phyloP scores from a whole-genome alignment of 2,888 invertebrate genomes.

The Timema podura region DNA sequence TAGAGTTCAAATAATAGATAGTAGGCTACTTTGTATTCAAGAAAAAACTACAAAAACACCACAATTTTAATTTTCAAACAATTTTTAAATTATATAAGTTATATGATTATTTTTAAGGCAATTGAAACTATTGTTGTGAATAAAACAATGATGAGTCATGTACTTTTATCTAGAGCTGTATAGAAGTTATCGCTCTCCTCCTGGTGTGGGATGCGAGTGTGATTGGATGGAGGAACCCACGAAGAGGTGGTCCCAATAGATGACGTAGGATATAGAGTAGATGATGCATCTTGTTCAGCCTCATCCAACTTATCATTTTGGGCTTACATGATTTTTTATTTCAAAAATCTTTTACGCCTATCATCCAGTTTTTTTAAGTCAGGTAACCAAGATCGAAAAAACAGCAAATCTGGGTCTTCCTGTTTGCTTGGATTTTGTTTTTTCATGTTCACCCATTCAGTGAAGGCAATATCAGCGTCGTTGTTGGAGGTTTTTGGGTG shows the following conservation, averaged over 20 bases:
- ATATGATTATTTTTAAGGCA: too few relatives aligned
- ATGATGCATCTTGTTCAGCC: neutral
- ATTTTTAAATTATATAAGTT: too few relatives aligned
- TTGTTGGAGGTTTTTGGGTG: neutral
- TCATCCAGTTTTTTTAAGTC: neutral
- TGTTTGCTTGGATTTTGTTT: neutral
- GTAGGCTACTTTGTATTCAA: too few relatives aligned
- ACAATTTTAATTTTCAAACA: too few relatives aligned
- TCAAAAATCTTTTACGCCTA: neutral
- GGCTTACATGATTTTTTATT: neutral
- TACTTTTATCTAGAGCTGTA: too few relatives aligned
- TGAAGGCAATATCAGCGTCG: neutral
- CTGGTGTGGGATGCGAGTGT: too few relatives aligned
- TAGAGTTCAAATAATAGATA: neutral
- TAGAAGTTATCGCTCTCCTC: too few relatives aligned
- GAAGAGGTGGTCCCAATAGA: too few relatives aligned
- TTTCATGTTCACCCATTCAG: conserved; percentile 4
- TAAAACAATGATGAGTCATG: too few relatives aligned
- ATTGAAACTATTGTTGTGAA: too few relatives aligned
- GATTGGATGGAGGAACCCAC: too few relatives aligned
- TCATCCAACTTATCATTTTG: neutral
- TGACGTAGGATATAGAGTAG: neutral
- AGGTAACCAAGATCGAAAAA: neutral
- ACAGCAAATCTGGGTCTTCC: neutral
- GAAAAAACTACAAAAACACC: too few relatives aligned